phyloP scores from a whole-genome alignment of 2,797 vertebrate genomes.

The Mormyrops boulengeri region DNA sequence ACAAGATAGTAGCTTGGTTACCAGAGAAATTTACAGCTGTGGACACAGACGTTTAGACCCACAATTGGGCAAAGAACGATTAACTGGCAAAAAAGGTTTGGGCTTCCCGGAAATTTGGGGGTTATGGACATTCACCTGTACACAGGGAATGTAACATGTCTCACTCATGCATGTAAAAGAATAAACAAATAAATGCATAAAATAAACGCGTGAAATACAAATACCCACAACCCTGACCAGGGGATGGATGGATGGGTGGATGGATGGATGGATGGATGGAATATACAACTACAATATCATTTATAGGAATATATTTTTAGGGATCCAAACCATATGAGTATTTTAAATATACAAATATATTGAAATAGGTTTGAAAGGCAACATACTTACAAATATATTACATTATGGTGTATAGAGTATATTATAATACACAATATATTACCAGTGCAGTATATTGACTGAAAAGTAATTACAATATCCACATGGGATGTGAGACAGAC shows the following conservation, averaged over 20 bases:
- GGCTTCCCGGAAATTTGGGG: not conserved
- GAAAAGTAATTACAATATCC: not conserved
- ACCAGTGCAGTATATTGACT: not conserved
- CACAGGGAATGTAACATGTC: not conserved
- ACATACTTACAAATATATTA: not conserved
- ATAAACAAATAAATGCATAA: not conserved
- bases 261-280: not conserved
- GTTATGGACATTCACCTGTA: not conserved
- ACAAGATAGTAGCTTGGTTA: not conserved
- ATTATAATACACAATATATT: not conserved
- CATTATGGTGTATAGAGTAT: not conserved
- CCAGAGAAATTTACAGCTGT: not conserved
- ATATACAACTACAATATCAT: not conserved
- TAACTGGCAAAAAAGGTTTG: not conserved
- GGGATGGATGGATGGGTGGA: not conserved
- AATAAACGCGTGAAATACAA: not conserved
- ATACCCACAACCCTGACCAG: not conserved
- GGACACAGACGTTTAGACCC: not conserved
- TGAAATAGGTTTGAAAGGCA: not conserved
- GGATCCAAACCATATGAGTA: not conserved
- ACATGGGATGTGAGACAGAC: no score
- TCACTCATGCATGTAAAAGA: not conserved
- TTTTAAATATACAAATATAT: not conserved
- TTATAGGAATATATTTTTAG: not conserved
- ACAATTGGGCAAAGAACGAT: not conserved